phyloP scores from a whole-genome alignment of 2,888 invertebrate species.

The Sinodicranocentrus sp. region DNA sequence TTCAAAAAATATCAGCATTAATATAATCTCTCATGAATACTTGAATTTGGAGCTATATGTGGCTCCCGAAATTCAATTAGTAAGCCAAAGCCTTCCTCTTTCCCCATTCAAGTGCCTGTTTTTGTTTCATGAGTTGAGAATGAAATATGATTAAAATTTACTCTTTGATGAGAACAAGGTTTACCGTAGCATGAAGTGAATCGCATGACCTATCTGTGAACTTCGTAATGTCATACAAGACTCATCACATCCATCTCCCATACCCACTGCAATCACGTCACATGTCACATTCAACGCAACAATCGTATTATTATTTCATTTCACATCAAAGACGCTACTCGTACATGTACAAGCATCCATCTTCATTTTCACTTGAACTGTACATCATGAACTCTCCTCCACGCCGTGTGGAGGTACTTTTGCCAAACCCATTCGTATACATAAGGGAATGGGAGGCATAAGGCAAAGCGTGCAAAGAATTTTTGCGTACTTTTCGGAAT shows the following conservation, averaged over 20 bases:
- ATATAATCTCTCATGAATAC: too few relatives aligned
- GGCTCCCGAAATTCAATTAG: too few relatives aligned
- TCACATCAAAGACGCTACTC: conserved; percentile 7
- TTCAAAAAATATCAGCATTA: too few relatives aligned
- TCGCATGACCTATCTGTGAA: conserved; percentile 51
- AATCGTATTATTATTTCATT: conserved; percentile 23
- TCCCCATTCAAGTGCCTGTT: not conserved
- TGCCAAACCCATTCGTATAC: not conserved
- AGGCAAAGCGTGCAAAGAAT: conserved; percentile 1
- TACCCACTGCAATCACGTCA: not conserved
- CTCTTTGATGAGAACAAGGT: not conserved
- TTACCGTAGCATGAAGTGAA: conserved; percentile 49
- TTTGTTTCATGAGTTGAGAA: not conserved
- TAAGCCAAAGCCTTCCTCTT: too few relatives aligned
- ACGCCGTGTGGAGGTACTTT: conserved; percentile 22
- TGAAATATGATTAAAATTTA: conserved; percentile 5
- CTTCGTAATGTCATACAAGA: conserved; percentile 35
- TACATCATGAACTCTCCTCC: not conserved
- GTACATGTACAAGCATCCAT: not conserved
- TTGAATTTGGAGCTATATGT: too few relatives aligned
- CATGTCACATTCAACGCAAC: not conserved
- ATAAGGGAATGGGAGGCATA: not conserved
- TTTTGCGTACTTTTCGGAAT: conserved; percentile 13
- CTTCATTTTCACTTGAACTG: not conserved
- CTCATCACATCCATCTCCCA: not conserved